Evolutionary conservation across 2,888 invertebrate genomes (phyloP), one percentile per base, ranked within the genome.

Genomic region (Cosmia pyralina): DNA sequence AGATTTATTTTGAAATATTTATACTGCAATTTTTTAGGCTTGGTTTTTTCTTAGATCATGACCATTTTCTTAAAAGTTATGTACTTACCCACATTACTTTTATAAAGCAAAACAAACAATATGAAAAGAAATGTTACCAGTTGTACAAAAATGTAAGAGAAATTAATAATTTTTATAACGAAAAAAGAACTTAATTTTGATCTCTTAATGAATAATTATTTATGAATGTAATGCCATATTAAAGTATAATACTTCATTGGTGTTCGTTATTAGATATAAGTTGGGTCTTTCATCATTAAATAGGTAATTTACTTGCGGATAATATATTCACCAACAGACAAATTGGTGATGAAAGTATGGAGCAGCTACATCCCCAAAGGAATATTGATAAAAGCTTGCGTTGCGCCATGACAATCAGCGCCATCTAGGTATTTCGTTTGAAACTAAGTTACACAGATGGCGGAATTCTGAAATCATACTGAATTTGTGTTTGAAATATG

Each of bases 181-280:
- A 84, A 84, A 86, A 86, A 87, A 85, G 81, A 86, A 86, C 86
- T 86, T 86, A 87, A 84, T 93, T 93, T 95, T 96, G 96, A 96
- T 96, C 96, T 96, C 96, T 93, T 95, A 92, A 93, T 91, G 88
- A 89, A 90, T 95, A 94, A 95, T 93, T 92, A 94, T 94, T 94
- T 94, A 95, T 94, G 90, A 94, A 93, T 92, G 82, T 91, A 95
- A 95, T 94, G 96, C 96, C 96, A 96, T 96, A 96, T 95, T 96
- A 96, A 93, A 93, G 93, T 95, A 90, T 92, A 93, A 93, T 90
- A 90, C 90, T 91, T 88, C 88, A 87, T 90, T 92, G 90, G 91
- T 93, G 91, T 94, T 93, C 90, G 87, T 88, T 75, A 79, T 75
- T 86, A 84, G 84, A 69, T 77, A 46, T 84, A 79, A 78, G 67